Evolutionary conservation across 2,113 vertebrate genomes (phyloP), one percentile per base, ranked within the genome.

Genomic region (Anarhynchus alexandrinus): DNA sequence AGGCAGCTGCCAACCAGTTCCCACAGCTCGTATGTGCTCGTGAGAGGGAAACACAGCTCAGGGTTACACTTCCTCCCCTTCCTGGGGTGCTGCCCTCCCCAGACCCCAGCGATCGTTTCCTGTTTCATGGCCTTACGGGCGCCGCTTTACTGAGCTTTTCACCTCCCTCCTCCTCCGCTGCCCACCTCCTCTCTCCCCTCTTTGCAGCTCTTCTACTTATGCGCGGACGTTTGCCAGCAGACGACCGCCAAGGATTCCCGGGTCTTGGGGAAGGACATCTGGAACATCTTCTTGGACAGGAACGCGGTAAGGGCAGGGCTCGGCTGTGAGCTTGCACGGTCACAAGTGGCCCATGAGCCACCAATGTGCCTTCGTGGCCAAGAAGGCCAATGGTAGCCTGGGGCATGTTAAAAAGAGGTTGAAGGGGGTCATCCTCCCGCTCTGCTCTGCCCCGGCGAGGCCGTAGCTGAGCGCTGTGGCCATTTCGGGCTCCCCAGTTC

Each of bases 171-270:
- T 40, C 43, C 38, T n/a, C 18, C 25, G 1, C 42, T 10, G 21
- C 38, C 38, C 42, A 6, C 10, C 43, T 54, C 72, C 3, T 9
- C 54, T 88, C 69, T 29, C 79, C 47, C 62, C 27, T 93, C 10
- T 40, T 42, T 4, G 36, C 83, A 99, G 99, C 98, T 99, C 29
- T 99, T 99, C 87, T 99, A 99, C 96, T 90, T 99, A n/a, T 99
- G 98, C 6, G 94, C 98, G 13, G 99, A 99, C 70, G 98, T 99
- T 15, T 99, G 99, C 97, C 98, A 99, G 78, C 98, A 99, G 91
- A 98, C 97, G 21, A 96, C 94, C 6, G 55, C 98, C 38, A 99
- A 99, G 97, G 99, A 99, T 8, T 99, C 98, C 36, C 98, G 99
- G 5, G 80, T 72, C 5, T 94, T 99, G 26, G 98, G 98, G 11